Evolutionary conservation across 1,140 invertebrate species (phyloP).

Genomic region (Carposina sasakii): DNA sequence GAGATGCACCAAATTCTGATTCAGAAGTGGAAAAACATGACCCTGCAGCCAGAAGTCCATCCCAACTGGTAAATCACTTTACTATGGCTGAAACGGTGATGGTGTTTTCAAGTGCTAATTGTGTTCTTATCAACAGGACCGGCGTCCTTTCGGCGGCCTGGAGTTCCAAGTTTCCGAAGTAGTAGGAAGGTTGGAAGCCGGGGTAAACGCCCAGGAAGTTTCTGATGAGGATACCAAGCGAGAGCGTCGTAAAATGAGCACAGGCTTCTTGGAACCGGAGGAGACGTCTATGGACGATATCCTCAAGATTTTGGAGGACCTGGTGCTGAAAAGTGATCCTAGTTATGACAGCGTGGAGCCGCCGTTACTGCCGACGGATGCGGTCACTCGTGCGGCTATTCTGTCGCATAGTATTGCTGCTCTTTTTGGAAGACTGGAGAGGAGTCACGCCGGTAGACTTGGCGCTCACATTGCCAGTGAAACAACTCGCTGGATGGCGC

Average conservation of each 20-base stretch:
- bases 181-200: slow-evolving; percentile 77
- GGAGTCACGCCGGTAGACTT: slow-evolving; percentile 79
- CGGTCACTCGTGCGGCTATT: slow-evolving; percentile 78
- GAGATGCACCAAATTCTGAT: slow-evolving; percentile 51
- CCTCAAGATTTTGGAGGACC: slow-evolving; percentile 57
- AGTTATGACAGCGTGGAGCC: slow-evolving; percentile 55
- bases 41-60: slow-evolving; percentile 28
- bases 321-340: slow-evolving; percentile 59
- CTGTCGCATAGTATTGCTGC: slow-evolving; percentile 84
- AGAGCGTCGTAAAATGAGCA: slow-evolving; percentile 54
- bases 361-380: slow-evolving; percentile 55
- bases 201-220: slow-evolving; percentile 64
- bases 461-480: slow-evolving; percentile 82
- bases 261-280: slow-evolving; percentile 60
- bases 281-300: slow-evolving; percentile 64
- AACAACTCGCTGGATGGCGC: slow-evolving; percentile 83
- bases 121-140: slow-evolving; percentile 46
- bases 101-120: slow-evolving; percentile 5
- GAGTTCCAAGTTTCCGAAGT: slow-evolving; percentile 80
- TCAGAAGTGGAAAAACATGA: slow-evolving; percentile 42
- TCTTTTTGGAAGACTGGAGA: slow-evolving; percentile 80
- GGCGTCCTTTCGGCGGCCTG: slow-evolving; percentile 71
- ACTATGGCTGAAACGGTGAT: background rate
- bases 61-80: slow-evolving; percentile 37
- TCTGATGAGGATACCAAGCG: slow-evolving; percentile 51